Conservation (phyloP, 2,797 vertebrate genomes). For the Acropternis orthonyx region DNA sequence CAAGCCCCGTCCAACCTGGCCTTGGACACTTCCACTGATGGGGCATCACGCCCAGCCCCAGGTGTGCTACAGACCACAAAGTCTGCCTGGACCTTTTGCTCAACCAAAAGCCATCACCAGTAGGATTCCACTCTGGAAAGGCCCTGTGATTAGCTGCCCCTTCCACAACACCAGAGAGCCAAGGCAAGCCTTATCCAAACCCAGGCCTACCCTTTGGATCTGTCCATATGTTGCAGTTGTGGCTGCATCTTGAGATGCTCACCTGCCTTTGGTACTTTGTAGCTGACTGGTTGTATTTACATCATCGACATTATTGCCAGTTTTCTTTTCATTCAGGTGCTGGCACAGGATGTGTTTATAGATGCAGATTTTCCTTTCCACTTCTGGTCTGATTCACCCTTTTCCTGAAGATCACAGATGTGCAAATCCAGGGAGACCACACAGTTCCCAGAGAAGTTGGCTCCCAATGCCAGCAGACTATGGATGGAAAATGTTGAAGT, state of each 20-base stretch:
- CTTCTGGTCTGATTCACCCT: neutral
- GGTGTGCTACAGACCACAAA: neutral
- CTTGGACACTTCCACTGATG: neutral
- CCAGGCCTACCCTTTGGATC: neutral
- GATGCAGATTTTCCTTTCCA: neutral
- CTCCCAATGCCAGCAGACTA: neutral
- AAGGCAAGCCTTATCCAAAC: neutral
- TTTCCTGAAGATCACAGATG: neutral
- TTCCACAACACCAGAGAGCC: neutral
- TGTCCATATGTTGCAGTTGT: accelerated
- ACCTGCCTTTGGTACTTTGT: neutral
- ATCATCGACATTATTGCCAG: neutral
- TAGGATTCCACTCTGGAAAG: neutral
- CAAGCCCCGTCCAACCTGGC: neutral
- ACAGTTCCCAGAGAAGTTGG: neutral
- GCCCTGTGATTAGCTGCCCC: neutral
- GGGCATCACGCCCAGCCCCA: neutral
- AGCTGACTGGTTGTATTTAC: neutral
- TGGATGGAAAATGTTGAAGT: neutral
- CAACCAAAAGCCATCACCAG: neutral
- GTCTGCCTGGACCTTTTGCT: neutral
- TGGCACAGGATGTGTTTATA: neutral
- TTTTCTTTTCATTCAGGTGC: neutral
- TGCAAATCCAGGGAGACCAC: neutral
- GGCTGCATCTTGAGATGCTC: neutral